A percentile compares a stretch with the other conserved stretches of the same genome.
Conservation (phyloP, 2,113 vertebrate species). For the Pelobates fuscus region DNA sequence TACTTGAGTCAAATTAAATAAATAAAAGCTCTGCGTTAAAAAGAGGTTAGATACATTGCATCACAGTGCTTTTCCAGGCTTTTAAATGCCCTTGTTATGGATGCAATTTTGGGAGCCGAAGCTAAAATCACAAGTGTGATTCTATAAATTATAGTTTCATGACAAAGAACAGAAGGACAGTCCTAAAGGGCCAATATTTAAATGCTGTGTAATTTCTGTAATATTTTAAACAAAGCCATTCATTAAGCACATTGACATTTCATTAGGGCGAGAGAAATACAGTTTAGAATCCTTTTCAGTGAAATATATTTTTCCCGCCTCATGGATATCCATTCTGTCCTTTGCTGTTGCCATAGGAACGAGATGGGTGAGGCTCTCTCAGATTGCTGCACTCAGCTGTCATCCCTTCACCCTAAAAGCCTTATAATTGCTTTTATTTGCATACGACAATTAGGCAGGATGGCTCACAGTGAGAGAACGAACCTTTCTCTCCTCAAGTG, state of each 20-base stretch:
- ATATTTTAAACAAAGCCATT: slow-evolving; percentile 75
- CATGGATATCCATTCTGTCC: slow-evolving; percentile 76
- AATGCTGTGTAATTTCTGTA: slow-evolving; percentile 71
- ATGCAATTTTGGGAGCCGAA: slow-evolving; percentile 72
- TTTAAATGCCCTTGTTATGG: background rate
- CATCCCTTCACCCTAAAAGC: slow-evolving; percentile 99
- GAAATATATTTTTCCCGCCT: slow-evolving; percentile 75
- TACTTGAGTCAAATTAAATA: background rate
- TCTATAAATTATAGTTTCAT: slow-evolving; percentile 73
- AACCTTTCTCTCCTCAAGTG: slow-evolving; percentile 93
- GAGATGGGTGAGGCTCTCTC: slow-evolving; percentile 94
- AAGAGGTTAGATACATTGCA: background rate
- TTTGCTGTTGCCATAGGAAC: slow-evolving; percentile 97
- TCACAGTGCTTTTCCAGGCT: background rate
- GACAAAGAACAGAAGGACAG: slow-evolving; percentile 65
- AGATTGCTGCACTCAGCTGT: slow-evolving; percentile 98
- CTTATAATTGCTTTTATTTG: slow-evolving; percentile 99
- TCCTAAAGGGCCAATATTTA: slow-evolving; percentile 65
- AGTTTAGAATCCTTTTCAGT: slow-evolving; percentile 71
- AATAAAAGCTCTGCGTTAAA: background rate
- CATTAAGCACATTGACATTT: slow-evolving; percentile 68
- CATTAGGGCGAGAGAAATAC: slow-evolving; percentile 63
- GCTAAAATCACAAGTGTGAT: slow-evolving; percentile 68
- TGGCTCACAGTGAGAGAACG: slow-evolving; percentile 97
- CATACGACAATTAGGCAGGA: slow-evolving; percentile 99